phyloP scores from a whole-genome alignment of 2,888 invertebrate species.

The Desoria tigrina region DNA sequence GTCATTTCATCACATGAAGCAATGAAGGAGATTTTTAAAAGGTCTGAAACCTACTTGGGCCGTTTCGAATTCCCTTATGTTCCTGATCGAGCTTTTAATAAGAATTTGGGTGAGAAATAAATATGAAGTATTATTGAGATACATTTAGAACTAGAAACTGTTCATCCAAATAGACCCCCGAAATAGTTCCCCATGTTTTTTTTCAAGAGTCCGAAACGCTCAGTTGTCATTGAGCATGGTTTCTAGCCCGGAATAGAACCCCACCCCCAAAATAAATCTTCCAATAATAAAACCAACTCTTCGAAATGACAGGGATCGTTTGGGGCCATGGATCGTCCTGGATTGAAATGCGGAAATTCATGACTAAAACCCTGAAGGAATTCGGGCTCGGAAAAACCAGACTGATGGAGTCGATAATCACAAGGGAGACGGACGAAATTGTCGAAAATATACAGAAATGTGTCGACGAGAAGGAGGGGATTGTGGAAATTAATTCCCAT shows the following conservation, averaged over 20 bases:
- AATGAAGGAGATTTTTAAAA: slow-evolving; percentile 7
- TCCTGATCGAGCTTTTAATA: slow-evolving; percentile 3
- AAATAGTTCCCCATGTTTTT: too few relatives aligned
- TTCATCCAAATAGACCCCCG: too few relatives aligned
- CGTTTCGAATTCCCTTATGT: slow-evolving; percentile 15
- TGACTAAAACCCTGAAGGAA: background rate
- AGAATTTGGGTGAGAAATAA: slow-evolving; percentile 4
- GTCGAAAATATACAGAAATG: background rate
- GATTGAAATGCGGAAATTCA: background rate
- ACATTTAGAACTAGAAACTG: too few relatives aligned
- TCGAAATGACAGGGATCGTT: slow-evolving; percentile 3
- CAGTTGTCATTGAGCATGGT: too few relatives aligned
- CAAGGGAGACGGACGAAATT: background rate
- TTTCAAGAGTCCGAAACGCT: too few relatives aligned
- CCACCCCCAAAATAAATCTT: background rate
- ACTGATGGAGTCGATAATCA: slow-evolving; percentile 4
- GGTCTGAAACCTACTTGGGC: background rate
- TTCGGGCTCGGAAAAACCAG: slow-evolving; percentile 11
- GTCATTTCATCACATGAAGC: slow-evolving; percentile 12
- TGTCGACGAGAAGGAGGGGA: background rate
- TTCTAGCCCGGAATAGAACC: too few relatives aligned
- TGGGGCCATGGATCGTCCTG: background rate
- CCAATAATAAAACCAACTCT: too few relatives aligned
- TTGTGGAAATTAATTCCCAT: background rate
- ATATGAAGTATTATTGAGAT: too few relatives aligned